Evolutionary conservation across 1,140 invertebrate genomes (phyloP), one percentile per base, ranked within the genome.

Genomic region (honey bee (Apis mellifera)): DNA sequence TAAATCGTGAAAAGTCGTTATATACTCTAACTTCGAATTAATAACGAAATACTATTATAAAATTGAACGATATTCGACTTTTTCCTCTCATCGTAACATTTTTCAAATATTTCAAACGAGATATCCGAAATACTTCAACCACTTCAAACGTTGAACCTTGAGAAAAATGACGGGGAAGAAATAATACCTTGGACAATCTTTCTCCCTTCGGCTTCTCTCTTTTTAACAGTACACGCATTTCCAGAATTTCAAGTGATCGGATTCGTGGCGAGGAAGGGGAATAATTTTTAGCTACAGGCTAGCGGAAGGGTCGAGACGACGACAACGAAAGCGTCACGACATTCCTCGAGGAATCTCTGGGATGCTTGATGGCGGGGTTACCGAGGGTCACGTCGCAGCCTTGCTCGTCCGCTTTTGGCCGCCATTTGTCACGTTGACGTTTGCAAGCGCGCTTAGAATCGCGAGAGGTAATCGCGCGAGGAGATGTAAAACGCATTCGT

Each of bases 401-500:
- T 77, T 69, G 83, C 72, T 65, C 77, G 86, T 87, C 82, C 85
- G 85, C 82, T 87, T 87, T 87, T 55, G 85, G 85, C 72, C 87
- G 70, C 86, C 86, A 89, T 91, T 91, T 88, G 90, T 91, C 90
- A 91, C 84, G 75, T 70, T 85, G 86, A 89, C 90, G 89, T 90
- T 91, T 89, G 90, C 89, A 89, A 91, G 86, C 87, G 82, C 85
- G 68, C 52, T 81, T 48, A 79, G 79, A 73, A 90, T 90, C 85
- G 84, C 76, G 65, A 84, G 78, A 84, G 87, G 80, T 89, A 83
- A 84, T 86, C 66, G 82, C 84, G 74, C 69, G 84, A 89, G 86
- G 91, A 92, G 84, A 92, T 90, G 87, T 89, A 91, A 91, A 92
- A 89, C 88, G 88, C 87, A 92, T 92, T 88, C 89, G 86, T 91